Base-by-base conservation (phyloP, 2,888 invertebrate genomes). In the Gymnosoma rotundatum region DNA sequence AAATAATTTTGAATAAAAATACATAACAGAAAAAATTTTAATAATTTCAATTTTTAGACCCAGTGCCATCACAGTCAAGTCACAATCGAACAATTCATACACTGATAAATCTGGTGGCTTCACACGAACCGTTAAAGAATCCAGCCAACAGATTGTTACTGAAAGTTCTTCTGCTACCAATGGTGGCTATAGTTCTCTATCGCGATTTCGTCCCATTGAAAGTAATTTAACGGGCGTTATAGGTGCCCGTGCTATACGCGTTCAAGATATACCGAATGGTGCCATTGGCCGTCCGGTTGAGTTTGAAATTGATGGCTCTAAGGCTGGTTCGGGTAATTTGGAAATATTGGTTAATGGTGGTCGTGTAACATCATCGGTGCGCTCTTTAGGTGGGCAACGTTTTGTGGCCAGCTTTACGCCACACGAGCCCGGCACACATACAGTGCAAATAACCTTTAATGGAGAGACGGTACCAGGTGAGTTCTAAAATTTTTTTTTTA, bases 281-380 rank as follows among this genome's bases (percentile, higher is more conserved):
- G 94, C 96, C 67, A 94, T 99, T 74, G 98, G 98, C 87, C 95
- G 96, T 91, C 97, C 98, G 73, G 98, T 98, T 72, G 97, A 98
- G 93, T 99, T 99, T 93, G 97, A 98, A 93, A 98, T 99, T 92
- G 98, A 99, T 92, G 98, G 98, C 78, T 96, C 97, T 81, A 95
- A 95, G 87, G 98, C 99, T n/a, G 99, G 99, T 50, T 97, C 98
- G 4, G 99, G 99, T 18, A 98, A 98, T 92, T 93, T 99, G 87
- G 99, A 99, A 92, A 96, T 99, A 87, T 94, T 98, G 86, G 98
- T 98, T 10, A 98, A 98, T 89, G 98, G 98, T 52, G 97, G 98
- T 6, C 95, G 98, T 86, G 98, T 99, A 36, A 97, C 98, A 10
- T 98, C 98, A 88, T 97, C 97, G 74, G 98, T 99, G 16, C 94